Percentiles rank a stretch among this genome's conserved stretches.
These are phyloP conservation scores for Apotomis capreana DNA, from an alignment of 2,888 invertebrate genomes.

Conservation along the genomic window DNA sequence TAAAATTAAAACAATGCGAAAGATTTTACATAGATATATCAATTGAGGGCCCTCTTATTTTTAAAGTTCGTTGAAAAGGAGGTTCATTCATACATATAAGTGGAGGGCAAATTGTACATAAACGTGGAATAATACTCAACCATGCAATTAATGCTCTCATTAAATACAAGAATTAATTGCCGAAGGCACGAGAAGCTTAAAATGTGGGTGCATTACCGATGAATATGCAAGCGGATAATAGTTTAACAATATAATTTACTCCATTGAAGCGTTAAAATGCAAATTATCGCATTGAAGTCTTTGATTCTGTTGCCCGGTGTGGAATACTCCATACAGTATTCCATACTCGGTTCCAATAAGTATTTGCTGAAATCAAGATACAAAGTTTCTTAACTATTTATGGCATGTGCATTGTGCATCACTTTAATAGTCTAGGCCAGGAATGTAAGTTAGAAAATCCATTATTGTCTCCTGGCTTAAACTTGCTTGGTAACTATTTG, in stretches of 20 bases:
- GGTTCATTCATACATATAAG: no score
- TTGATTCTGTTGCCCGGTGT: neutral
- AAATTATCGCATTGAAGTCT: conserved; percentile 12
- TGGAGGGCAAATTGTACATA: no score
- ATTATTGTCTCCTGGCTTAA: no score
- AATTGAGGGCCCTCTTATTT: no score
- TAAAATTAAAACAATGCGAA: no score
- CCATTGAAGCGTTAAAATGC: conserved; percentile 18
- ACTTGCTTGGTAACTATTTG: no score
- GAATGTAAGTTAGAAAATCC: no score
- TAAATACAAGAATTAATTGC: conserved; percentile 7
- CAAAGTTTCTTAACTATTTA: no score
- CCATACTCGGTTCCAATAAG: neutral
- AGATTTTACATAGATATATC: no score
- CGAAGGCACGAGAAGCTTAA: conserved; percentile 6
- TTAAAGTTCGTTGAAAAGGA: no score
- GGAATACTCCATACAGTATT: conserved; percentile 8
- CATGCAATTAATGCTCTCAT: neutral
- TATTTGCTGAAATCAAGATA: neutral
- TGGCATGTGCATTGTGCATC: no score
- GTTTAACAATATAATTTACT: conserved; percentile 27
- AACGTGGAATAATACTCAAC: neutral
- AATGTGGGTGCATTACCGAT: conserved; percentile 17
- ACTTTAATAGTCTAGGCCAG: no score
- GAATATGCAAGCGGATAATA: conserved; percentile 19